These are phyloP conservation scores for Blastobasis lacticolella DNA, from an alignment of 2,888 invertebrate species.

Conservation along the genomic window DNA sequence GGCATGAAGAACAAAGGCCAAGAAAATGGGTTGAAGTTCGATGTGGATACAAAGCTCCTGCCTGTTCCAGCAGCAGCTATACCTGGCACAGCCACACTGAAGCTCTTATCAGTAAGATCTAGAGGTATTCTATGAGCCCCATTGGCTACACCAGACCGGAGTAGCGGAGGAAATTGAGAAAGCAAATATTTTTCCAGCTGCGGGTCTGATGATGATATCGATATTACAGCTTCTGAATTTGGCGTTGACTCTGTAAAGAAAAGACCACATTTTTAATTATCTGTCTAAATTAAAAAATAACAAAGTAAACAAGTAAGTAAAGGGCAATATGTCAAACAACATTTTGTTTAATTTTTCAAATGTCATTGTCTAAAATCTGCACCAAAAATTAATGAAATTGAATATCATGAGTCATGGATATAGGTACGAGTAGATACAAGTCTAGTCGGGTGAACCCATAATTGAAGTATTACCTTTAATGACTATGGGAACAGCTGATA, in stretches of 20 bases:
- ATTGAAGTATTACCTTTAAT: too few species aligned
- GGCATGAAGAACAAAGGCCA: constrained; percentile 36
- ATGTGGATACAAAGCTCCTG: constrained; percentile 35
- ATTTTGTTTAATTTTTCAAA: too few species aligned
- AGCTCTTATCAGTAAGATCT: constrained; percentile 22
- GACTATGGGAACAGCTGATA: too few species aligned
- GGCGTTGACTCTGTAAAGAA: constrained; percentile 39
- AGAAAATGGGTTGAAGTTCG: constrained; percentile 30
- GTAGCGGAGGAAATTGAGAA: not conserved
- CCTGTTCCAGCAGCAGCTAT: constrained; percentile 31
- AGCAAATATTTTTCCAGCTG: constrained; percentile 34
- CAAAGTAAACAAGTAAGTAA: too few species aligned
- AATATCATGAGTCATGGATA: too few species aligned
- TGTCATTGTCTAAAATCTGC: too few species aligned
- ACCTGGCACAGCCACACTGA: constrained; percentile 33
- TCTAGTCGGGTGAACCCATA: too few species aligned
- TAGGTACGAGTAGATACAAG: too few species aligned
- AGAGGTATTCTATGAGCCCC: constrained; percentile 2
- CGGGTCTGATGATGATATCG: constrained; percentile 45
- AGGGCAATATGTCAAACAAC: too few species aligned
- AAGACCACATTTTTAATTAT: not conserved
- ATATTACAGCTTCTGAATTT: constrained; percentile 37
- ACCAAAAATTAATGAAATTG: too few species aligned
- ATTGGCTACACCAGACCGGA: too few species aligned
- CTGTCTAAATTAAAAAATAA: too few species aligned